Evolutionary conservation across 2,797 vertebrate genomes (phyloP).

Genomic region (Dendrocincla tyrannina): DNA sequence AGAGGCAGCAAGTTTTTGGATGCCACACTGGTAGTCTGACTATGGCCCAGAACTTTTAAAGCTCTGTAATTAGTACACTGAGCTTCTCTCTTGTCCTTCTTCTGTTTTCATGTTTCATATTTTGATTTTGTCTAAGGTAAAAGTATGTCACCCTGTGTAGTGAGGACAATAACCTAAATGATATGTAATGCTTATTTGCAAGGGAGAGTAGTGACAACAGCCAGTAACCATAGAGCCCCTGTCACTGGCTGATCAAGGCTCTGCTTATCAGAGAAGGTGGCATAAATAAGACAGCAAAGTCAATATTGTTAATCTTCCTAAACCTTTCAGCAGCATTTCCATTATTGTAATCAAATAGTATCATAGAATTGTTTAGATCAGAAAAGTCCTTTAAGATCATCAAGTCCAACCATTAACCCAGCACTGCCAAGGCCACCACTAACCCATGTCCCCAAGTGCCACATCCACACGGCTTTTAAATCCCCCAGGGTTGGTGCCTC

Average conservation of each 20-base stretch:
- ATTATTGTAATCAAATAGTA: constrained; percentile 33
- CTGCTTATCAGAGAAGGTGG: neutral
- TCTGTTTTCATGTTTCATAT: neutral
- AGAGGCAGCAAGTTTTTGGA: neutral
- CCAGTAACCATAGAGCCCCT: neutral
- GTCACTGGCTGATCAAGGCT: neutral
- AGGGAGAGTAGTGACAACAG: neutral
- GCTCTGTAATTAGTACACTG: neutral
- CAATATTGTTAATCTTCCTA: constrained; percentile 15
- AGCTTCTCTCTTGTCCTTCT: neutral
- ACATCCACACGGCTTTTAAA: neutral
- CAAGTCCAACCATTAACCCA: neutral
- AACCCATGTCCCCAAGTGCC: neutral
- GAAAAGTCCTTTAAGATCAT: neutral
- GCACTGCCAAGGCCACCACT: neutral
- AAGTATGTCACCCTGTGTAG: neutral
- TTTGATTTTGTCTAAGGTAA: neutral
- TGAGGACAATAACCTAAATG: neutral
- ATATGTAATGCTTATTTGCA: neutral
- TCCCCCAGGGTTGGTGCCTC: neutral
- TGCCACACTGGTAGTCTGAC: neutral
- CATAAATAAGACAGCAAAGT: neutral
- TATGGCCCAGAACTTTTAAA: neutral
- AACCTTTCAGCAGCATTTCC: constrained; percentile 51
- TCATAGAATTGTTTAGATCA: neutral